Percentiles rank a stretch among this genome's conserved stretches.
Conservation (phyloP, 2,888 invertebrate species). For the Diplolepis rosae region DNA sequence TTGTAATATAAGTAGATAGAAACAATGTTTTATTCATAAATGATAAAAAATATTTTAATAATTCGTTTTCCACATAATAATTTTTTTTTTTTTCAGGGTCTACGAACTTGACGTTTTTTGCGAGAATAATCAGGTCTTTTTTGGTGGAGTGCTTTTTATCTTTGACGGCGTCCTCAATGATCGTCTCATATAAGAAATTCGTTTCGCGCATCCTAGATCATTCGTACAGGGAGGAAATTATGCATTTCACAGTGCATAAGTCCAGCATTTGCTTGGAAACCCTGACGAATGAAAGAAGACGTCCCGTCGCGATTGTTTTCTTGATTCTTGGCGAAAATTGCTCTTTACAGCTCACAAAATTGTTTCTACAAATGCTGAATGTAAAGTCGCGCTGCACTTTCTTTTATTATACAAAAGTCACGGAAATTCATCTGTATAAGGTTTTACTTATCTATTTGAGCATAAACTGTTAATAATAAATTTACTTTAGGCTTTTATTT, state of each 20-base stretch:
- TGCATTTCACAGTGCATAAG: constrained; percentile 70
- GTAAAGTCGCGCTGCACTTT: background rate
- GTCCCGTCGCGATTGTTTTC: constrained; percentile 62
- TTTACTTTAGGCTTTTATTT: background rate
- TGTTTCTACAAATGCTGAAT: background rate
- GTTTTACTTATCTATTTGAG: background rate
- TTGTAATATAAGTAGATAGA: background rate
- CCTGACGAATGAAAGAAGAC: constrained; percentile 54
- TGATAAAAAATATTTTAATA: background rate
- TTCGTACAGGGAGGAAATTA: constrained; percentile 57
- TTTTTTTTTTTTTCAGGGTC: constrained; percentile 5
- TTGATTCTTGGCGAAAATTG: constrained; percentile 55
- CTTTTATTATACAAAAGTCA: constrained; percentile 16
- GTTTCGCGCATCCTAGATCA: constrained; percentile 56
- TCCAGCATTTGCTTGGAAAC: constrained; percentile 63
- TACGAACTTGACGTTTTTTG: constrained; percentile 1
- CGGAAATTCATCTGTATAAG: background rate
- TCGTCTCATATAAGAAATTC: constrained; percentile 46
- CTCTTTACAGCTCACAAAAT: constrained; percentile 33
- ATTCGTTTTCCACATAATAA: background rate
- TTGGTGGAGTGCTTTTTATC: constrained; percentile 1
- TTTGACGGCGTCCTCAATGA: background rate
- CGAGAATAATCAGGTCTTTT: constrained; percentile 6
- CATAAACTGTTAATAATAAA: background rate
- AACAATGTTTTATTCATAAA: background rate